Conservation (phyloP, 2,113 vertebrate genomes). For the Cathartes aura region DNA sequence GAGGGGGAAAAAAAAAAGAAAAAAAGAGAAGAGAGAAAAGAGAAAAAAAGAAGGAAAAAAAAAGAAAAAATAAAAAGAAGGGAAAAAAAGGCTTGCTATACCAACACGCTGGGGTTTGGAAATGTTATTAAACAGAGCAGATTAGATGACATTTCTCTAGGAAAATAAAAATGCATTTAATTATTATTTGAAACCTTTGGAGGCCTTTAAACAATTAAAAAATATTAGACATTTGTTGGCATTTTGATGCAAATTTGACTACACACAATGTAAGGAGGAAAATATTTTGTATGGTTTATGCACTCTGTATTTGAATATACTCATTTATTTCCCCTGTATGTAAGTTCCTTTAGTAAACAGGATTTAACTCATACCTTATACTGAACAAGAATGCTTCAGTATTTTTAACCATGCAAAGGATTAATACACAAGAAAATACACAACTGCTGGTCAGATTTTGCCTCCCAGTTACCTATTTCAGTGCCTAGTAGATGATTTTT, state of each 20-base stretch:
- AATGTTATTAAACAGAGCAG: background rate
- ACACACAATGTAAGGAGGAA: background rate
- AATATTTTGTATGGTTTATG: background rate
- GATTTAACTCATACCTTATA: background rate
- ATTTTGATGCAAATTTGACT: background rate
- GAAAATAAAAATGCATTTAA: background rate
- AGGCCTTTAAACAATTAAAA: background rate
- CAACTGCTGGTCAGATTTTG: background rate
- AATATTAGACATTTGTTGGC: background rate
- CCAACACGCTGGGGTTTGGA: background rate
- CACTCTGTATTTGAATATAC: background rate
- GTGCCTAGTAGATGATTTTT: background rate
- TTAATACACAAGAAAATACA: background rate
- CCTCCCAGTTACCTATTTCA: background rate
- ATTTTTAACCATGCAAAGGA: background rate
- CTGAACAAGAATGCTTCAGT: background rate
- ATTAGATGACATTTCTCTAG: background rate
- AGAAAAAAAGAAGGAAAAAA: fast-evolving
- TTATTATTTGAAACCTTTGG: background rate
- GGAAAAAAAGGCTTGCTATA: background rate
- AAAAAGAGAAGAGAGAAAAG: no score
- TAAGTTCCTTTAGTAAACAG: background rate
- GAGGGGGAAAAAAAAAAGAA: fast-evolving
- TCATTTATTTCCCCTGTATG: background rate
- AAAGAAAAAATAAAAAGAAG: background rate